Percentiles rank a stretch among this genome's conserved stretches.
phyloP scores from a whole-genome alignment of 2,797 vertebrate species.

The Knipowitschia caucasica region DNA sequence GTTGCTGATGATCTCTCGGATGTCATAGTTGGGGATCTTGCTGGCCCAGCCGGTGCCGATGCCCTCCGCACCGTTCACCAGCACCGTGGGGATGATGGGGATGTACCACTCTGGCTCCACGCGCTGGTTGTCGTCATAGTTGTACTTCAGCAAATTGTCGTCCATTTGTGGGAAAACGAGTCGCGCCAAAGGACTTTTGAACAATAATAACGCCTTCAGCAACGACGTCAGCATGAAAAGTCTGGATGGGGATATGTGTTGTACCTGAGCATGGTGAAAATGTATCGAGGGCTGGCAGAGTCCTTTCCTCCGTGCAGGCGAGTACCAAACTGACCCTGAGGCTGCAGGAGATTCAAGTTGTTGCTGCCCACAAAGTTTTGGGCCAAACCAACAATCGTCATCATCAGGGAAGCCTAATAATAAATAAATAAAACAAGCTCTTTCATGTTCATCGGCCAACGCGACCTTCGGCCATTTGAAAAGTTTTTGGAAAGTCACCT shows the following conservation, averaged over 20 bases:
- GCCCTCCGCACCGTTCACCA: conserved; percentile 91
- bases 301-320: conserved; percentile 94
- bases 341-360: conserved; percentile 93
- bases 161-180: conserved; percentile 87
- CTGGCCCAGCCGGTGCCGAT: conserved; percentile 98
- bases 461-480: not conserved
- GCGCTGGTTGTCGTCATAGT: conserved; percentile 92
- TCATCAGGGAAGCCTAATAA: conserved; percentile 88
- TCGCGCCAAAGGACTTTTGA: conserved; percentile 82
- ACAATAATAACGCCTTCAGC: not conserved
- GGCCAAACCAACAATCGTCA: conserved; percentile 94
- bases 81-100: conserved; percentile 91
- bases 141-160: conserved; percentile 88
- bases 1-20: conserved; percentile 89
- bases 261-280: conserved; percentile 99
- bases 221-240: accelerated
- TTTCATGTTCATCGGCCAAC: not conserved
- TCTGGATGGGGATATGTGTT: not conserved
- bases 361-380: conserved; percentile 99
- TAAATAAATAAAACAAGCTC: not conserved
- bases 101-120: conserved; percentile 99
- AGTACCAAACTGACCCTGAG: conserved; percentile 96
- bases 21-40: conserved; percentile 88
- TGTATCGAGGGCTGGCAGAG: conserved; percentile 97
- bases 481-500: conserved; percentile 69